These are phyloP conservation scores for Aleiodes sp. DNA, from an alignment of 1,140 invertebrate species.

Conservation along the genomic window DNA sequence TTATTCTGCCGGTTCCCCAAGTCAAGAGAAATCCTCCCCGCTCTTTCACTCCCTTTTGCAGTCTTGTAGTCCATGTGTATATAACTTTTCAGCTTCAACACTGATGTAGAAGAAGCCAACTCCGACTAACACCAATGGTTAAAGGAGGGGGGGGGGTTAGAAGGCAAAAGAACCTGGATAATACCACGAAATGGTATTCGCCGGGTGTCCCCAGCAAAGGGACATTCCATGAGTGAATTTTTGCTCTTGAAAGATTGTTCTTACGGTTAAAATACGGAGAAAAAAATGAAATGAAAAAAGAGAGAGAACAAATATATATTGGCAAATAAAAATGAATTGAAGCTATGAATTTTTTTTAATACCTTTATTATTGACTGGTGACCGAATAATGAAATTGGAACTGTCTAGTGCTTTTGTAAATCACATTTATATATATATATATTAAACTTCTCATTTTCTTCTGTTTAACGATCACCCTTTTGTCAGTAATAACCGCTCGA, in stretches of 20 bases:
- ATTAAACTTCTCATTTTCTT: conserved; percentile 22
- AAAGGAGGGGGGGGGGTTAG: background rate
- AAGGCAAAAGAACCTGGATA: conserved; percentile 13
- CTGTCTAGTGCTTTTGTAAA: conserved; percentile 9
- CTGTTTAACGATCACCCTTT: conserved; percentile 32
- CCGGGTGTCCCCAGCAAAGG: conserved; percentile 28
- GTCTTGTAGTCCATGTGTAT: conserved; percentile 27
- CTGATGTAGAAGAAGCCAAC: conserved; percentile 23
- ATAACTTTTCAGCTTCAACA: conserved; percentile 19
- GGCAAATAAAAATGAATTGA: background rate
- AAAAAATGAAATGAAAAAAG: background rate
- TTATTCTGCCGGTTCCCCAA: conserved; percentile 31
- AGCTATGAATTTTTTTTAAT: background rate
- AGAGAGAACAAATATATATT: background rate
- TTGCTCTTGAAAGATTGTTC: conserved; percentile 1
- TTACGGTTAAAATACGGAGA: conserved; percentile 15
- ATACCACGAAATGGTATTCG: conserved; percentile 34
- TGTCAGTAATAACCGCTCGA: conserved; percentile 31
- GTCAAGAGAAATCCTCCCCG: conserved; percentile 10
- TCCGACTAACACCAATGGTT: background rate
- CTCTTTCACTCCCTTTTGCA: conserved; percentile 32
- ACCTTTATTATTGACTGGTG: background rate
- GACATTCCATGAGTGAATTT: conserved; percentile 11
- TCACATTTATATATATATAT: background rate
- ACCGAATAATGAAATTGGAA: conserved; percentile 13